phyloP scores from a whole-genome alignment of 1,140 invertebrate genomes.

The Caenorhabditis briggsae region DNA sequence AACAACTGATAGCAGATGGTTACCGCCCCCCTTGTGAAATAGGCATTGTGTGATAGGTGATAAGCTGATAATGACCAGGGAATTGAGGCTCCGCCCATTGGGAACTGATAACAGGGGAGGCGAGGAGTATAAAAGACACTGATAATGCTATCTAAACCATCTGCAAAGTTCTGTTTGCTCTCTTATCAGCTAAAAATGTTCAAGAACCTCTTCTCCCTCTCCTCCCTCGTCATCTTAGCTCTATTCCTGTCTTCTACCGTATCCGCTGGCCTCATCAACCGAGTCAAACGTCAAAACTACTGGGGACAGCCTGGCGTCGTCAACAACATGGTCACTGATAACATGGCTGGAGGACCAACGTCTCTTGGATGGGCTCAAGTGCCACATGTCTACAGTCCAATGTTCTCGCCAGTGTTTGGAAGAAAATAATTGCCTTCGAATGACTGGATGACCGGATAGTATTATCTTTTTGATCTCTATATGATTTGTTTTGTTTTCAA shows the following conservation, averaged over 20 bases:
- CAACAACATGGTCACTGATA: neutral
- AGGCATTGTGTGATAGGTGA: too few species aligned
- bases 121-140: too few species aligned
- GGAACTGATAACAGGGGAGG: too few species aligned
- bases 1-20: too few species aligned
- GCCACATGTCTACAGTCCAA: slow-evolving; percentile 18
- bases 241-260: slow-evolving; percentile 12
- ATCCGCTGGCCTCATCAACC: neutral
- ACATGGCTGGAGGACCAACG: neutral
- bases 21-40: too few species aligned
- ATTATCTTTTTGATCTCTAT: too few species aligned
- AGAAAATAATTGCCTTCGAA: neutral
- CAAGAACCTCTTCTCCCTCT: neutral
- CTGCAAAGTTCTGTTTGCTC: too few species aligned
- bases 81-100: too few species aligned
- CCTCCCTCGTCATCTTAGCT: neutral
- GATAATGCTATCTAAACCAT: too few species aligned
- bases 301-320: neutral
- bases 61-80: too few species aligned
- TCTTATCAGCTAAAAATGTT: neutral
- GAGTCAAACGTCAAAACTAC: neutral
- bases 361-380: slow-evolving; percentile 37
- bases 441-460: too few species aligned
- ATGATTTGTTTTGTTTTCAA: too few species aligned
- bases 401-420: slow-evolving; percentile 34